A percentile compares a stretch with the other conserved stretches of the same genome.
Evolutionary conservation across 2,113 vertebrate genomes (phyloP).

Genomic region (Clinocottus analis): DNA sequence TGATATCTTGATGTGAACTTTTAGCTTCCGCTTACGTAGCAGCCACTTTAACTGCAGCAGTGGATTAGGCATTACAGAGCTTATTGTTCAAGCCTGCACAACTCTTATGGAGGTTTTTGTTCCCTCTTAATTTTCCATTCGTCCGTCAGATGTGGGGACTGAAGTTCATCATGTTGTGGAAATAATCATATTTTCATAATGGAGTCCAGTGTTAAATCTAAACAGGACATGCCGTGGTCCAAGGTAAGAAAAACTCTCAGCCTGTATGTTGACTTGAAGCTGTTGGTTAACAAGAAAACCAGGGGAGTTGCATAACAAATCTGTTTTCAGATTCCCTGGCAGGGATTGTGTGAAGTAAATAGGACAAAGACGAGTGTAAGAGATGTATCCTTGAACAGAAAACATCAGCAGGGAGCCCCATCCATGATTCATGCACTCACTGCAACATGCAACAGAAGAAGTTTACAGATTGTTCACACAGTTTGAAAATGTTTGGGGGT

Average conservation of each 20-base stretch:
- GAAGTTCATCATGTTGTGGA: neutral
- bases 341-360: slow-evolving; percentile 29
- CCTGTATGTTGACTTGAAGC: neutral
- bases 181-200: slow-evolving; percentile 38
- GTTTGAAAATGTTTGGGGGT: slow-evolving; percentile 19
- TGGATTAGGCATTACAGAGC: slow-evolving; percentile 68
- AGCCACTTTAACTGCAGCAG: slow-evolving; percentile 45
- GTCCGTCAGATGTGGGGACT: slow-evolving; percentile 22
- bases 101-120: slow-evolving; percentile 2
- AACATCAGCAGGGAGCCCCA: slow-evolving; percentile 18
- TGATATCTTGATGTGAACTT: slow-evolving; percentile 68
- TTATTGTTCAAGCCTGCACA: slow-evolving; percentile 40
- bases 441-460: slow-evolving; percentile 3
- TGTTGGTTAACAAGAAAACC: slow-evolving; percentile 1
- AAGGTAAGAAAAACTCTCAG: slow-evolving; percentile 67
- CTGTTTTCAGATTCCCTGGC: slow-evolving; percentile 11
- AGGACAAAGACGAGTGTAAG: slow-evolving; percentile 36
- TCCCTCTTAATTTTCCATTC: neutral
- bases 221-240: slow-evolving; percentile 20
- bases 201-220: slow-evolving; percentile 34
- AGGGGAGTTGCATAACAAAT: slow-evolving; percentile 44
- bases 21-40: slow-evolving; percentile 65
- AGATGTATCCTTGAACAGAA: slow-evolving; percentile 20
- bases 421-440: slow-evolving; percentile 31
- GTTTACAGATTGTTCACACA: slow-evolving; percentile 28